A percentile compares a stretch with the other conserved stretches of the same genome.
phyloP scores from a whole-genome alignment of 2,797 vertebrate species.

The Eulemur rubriventer region DNA sequence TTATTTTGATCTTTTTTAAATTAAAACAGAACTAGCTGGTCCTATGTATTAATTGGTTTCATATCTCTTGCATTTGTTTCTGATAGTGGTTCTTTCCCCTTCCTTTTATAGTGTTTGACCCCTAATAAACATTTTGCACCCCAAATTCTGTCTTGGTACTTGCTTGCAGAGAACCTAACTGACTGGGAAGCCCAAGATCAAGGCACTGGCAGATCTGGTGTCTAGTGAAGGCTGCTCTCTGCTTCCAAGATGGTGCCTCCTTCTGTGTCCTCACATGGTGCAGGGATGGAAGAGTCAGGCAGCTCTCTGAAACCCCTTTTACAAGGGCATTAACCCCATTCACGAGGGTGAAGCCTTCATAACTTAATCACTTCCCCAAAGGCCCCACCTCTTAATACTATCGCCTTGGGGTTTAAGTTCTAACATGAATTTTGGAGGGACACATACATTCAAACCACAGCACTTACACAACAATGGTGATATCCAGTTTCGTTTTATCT shows the following conservation, averaged over 20 bases:
- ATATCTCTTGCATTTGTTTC: conserved; percentile 10
- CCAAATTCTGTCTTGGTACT: not conserved
- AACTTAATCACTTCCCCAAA: not conserved
- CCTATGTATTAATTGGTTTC: not conserved
- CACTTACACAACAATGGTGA: not conserved
- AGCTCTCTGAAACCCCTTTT: not conserved
- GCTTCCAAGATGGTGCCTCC: not conserved
- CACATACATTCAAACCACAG: not conserved
- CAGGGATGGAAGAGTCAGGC: not conserved
- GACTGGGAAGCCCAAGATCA: not conserved
- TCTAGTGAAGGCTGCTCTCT: not conserved
- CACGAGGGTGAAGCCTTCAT: not conserved
- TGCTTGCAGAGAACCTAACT: not conserved
- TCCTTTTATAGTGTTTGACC: not conserved
- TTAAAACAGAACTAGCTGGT: not conserved
- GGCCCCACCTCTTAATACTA: not conserved
- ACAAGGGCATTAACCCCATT: not conserved
- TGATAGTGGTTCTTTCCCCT: not conserved
- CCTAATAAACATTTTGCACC: not conserved
- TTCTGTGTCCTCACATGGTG: not conserved
- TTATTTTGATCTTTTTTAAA: conserved; percentile 20
- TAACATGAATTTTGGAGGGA: not conserved
- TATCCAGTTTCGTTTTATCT: not conserved
- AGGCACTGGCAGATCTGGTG: not conserved
- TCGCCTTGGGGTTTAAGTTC: not conserved